These are phyloP conservation scores for Tupaia chinensis DNA, from an alignment of 2,113 vertebrate species.

Conservation along the genomic window DNA sequence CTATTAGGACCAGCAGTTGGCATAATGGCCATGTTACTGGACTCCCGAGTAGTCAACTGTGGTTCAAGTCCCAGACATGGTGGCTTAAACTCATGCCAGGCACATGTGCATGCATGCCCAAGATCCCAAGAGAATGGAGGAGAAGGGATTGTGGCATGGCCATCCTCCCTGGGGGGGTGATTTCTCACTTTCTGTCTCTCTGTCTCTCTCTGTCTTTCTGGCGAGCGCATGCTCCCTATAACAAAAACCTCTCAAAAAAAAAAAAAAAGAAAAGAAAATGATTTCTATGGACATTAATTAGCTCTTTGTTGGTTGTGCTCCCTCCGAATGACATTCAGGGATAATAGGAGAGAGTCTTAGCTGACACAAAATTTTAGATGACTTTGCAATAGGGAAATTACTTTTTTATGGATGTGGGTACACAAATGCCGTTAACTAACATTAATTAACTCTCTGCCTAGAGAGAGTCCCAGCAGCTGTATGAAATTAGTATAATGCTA, in stretches of 20 bases:
- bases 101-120: too few species aligned
- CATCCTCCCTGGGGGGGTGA: too few species aligned
- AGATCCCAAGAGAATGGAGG: too few species aligned
- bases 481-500: not conserved
- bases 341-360: not conserved
- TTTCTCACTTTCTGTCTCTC: too few species aligned
- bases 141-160: too few species aligned
- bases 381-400: slow-evolving; percentile 66
- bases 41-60: too few species aligned
- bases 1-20: not conserved
- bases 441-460: slow-evolving; percentile 61
- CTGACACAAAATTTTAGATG: slow-evolving; percentile 51
- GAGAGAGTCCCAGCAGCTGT: not conserved
- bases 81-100: too few species aligned
- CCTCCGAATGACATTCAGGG: slow-evolving; percentile 4
- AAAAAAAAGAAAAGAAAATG: not conserved
- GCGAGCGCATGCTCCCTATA: too few species aligned
- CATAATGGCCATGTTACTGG: too few species aligned
- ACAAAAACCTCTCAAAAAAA: too few species aligned
- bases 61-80: too few species aligned
- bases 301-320: not conserved
- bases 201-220: too few species aligned
- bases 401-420: not conserved
- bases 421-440: slow-evolving; percentile 39
- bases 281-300: slow-evolving; percentile 45